Evolutionary conservation across 2,797 vertebrate genomes (phyloP).

Genomic region (Oryzias dopingdopingensis): DNA sequence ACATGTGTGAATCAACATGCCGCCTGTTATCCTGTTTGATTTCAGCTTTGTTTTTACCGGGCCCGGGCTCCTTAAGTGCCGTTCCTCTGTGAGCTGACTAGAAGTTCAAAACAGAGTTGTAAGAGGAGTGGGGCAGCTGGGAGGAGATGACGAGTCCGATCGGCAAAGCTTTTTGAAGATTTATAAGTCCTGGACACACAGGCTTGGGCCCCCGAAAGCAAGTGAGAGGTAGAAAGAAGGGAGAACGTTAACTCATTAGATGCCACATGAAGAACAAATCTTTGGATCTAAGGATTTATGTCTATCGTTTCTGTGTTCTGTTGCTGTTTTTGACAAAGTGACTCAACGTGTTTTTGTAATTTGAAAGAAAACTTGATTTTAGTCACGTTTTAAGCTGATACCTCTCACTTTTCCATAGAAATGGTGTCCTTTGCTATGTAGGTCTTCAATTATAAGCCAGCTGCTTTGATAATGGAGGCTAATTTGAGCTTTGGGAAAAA

Average conservation of each 20-base stretch:
- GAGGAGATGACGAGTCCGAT: constrained; percentile 63
- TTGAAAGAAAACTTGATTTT: not conserved
- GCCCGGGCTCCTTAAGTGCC: constrained; percentile 9
- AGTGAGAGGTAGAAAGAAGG: constrained; percentile 36
- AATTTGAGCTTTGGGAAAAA: constrained; percentile 74
- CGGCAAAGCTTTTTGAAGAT: constrained; percentile 88
- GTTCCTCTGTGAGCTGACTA: constrained; percentile 33
- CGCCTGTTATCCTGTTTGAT: constrained; percentile 50
- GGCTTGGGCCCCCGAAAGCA: constrained; percentile 77
- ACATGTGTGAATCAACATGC: constrained; percentile 52
- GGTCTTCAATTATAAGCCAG: constrained; percentile 65
- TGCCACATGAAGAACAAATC: constrained; percentile 17
- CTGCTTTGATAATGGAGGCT: constrained; percentile 74
- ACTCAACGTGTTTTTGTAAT: not conserved
- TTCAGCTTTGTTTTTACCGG: constrained; percentile 35
- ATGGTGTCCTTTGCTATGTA: constrained; percentile 31
- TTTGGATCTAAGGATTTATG: not conserved
- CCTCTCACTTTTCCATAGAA: constrained; percentile 13
- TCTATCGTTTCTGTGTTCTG: not conserved
- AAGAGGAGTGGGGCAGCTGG: constrained; percentile 76
- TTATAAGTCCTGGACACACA: constrained; percentile 86
- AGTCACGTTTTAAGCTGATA: not conserved
- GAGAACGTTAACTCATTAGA: constrained; percentile 61
- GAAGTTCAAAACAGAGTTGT: constrained; percentile 60
- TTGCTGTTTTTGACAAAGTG: not conserved